Evolutionary conservation across 37 sponge, comb jelly and placozoan species (phyloP), one percentile per base, ranked within the genome.

Genomic region (Ianthella basta): DNA sequence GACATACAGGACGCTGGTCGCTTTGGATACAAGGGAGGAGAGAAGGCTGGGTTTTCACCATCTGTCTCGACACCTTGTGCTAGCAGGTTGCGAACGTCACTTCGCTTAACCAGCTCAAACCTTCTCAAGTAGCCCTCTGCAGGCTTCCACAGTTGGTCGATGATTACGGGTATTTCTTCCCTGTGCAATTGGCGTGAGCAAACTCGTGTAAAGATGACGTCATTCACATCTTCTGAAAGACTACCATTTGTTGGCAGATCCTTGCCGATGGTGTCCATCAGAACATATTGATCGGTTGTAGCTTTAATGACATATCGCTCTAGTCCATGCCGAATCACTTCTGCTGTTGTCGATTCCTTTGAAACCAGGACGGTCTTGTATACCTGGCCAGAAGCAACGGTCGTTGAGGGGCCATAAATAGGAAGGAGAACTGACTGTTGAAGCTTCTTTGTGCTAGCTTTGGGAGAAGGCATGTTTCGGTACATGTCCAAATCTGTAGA

Each of bases 301-400:
- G 89, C 72, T 27, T 73, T 85, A 66, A 93, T 85, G 55, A 79
- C 84, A 63, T 84, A 93, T 34, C 94, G 72, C 56, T 93, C 91
- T 60, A 93, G 60, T 15, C 90, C 94, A n/a, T 90, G 88, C 24
- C 36, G 44, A 15, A 93, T 87, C 44, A 93, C 90, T 16, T 93
- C 91, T 32, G 1, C 12, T 1, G 91, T 87, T 5, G 82, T 61
- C 29, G 88, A 73, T 20, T 74, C 77, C 83, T 90, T 83, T 33
- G 94, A 89, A 3, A 93, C 91, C 24, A 93, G 70, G 14, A 93
- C 88, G 18, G 88, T 90, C 75, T 93, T 93, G 86, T 90, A 93
- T 32, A 87, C 59, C 68, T 81, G 88, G 12, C 78, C 61, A 33
- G 82, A 41, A 13, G 64, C 44, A 4, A 61, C 64, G 0, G 41